Conservation (phyloP, 1,140 invertebrate genomes). For the Brachionus plicatilis region DNA sequence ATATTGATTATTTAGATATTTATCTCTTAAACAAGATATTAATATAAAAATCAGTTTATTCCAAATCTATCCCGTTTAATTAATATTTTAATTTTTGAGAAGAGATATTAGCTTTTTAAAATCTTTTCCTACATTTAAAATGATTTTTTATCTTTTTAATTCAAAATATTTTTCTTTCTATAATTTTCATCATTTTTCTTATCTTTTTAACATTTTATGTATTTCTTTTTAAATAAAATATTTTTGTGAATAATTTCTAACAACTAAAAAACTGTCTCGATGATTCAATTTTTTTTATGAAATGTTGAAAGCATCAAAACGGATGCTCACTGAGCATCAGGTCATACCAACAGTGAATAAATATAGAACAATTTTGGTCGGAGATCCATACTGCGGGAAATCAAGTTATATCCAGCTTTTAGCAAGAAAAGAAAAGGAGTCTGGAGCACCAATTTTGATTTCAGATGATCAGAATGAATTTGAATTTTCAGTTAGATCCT, state of each 20-base stretch:
- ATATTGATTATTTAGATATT: too few relatives aligned
- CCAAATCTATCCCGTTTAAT: too few relatives aligned
- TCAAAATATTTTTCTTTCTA: too few relatives aligned
- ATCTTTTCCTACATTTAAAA: too few relatives aligned
- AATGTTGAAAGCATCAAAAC: not conserved
- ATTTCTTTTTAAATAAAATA: not conserved
- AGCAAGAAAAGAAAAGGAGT: not conserved
- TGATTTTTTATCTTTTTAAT: too few relatives aligned
- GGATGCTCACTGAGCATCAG: not conserved
- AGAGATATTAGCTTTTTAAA: too few relatives aligned
- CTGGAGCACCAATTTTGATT: not conserved
- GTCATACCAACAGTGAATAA: not conserved
- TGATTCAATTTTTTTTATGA: not conserved
- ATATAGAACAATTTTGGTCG: not conserved
- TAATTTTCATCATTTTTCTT: not conserved
- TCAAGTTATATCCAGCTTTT: not conserved
- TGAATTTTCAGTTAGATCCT: not conserved
- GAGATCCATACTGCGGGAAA: conserved; percentile 31
- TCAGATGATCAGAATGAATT: conserved; percentile 20
- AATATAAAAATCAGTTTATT: too few relatives aligned
- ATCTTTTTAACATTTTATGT: not conserved
- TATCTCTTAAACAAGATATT: too few relatives aligned
- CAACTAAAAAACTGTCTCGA: not conserved
- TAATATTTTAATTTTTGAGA: too few relatives aligned
- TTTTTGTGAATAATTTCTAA: not conserved